These are phyloP conservation scores for Drosophila yakuba DNA, from an alignment of 1,140 invertebrate species.

Conservation along the genomic window DNA sequence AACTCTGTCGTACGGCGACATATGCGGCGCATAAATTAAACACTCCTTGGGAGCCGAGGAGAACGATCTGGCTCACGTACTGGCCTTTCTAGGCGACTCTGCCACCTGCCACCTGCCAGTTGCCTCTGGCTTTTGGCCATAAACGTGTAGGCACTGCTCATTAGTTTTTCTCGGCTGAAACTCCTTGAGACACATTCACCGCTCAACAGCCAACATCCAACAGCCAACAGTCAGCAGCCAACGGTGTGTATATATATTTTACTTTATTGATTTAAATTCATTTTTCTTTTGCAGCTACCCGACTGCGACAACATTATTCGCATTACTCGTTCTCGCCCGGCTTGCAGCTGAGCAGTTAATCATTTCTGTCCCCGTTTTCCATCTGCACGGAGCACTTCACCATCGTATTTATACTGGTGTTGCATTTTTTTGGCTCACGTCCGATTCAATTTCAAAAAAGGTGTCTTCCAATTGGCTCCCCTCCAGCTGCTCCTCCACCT, in stretches of 20 bases:
- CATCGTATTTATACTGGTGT: slow-evolving; percentile 33
- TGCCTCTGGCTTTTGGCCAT: slow-evolving; percentile 63
- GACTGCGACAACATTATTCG: slow-evolving; percentile 55
- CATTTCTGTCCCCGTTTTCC: slow-evolving; percentile 34
- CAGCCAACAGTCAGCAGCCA: background rate
- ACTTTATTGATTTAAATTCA: slow-evolving; percentile 76
- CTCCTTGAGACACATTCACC: slow-evolving; percentile 38
- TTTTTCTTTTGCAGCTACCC: slow-evolving; percentile 54
- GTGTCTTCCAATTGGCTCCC: slow-evolving; percentile 41
- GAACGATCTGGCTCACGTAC: slow-evolving; percentile 51
- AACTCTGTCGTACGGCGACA: slow-evolving; percentile 60
- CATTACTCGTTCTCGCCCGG: slow-evolving; percentile 31
- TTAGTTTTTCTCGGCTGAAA: slow-evolving; percentile 63
- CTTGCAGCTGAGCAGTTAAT: slow-evolving; percentile 63
- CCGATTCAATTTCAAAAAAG: slow-evolving; percentile 55
- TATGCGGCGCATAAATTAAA: slow-evolving; percentile 80
- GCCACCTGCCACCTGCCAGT: slow-evolving; percentile 29
- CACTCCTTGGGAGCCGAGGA: slow-evolving; percentile 48
- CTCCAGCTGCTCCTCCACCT: slow-evolving; percentile 24
- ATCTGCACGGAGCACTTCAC: background rate
- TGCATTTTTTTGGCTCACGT: slow-evolving; percentile 58
- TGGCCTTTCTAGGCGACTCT: slow-evolving; percentile 6
- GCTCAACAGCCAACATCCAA: background rate
- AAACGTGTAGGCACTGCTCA: slow-evolving; percentile 77
- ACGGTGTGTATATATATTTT: slow-evolving; percentile 31